Percentiles rank a stretch among this genome's conserved stretches.
These are phyloP conservation scores for Philonicus albiceps DNA, from an alignment of 2,888 invertebrate species.

Conservation along the genomic window DNA sequence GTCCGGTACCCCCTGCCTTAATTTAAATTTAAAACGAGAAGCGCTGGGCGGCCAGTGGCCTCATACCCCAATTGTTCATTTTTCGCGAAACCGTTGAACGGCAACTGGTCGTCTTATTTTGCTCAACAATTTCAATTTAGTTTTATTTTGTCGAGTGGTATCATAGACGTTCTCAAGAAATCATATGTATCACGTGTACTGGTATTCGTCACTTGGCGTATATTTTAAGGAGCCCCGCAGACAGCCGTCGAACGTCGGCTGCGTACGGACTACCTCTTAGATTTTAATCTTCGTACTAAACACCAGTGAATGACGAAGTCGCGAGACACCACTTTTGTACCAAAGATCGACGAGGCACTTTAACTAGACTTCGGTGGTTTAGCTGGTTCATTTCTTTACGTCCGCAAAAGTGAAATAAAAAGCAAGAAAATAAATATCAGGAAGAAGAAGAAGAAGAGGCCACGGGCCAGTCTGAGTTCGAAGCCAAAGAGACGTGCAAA, in stretches of 20 bases:
- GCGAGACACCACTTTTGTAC: background rate
- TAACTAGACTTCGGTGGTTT: background rate
- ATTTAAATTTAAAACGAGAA: background rate
- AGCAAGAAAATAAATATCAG: background rate
- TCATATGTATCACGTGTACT: background rate
- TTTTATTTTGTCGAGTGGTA: background rate
- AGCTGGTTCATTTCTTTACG: background rate
- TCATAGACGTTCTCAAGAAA: conserved; percentile 6
- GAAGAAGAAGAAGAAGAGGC: background rate
- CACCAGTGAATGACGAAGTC: background rate
- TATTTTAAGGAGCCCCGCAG: background rate
- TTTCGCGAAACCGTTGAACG: conserved; percentile 10
- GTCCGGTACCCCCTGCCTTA: conserved; percentile 9
- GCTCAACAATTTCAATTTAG: background rate
- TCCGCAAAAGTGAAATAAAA: background rate
- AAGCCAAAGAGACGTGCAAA: conserved; percentile 9
- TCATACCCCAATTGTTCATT: conserved; percentile 28
- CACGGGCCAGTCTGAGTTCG: background rate
- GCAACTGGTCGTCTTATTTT: background rate
- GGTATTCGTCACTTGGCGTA: background rate
- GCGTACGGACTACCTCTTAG: background rate
- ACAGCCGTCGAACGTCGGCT: background rate
- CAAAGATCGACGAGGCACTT: background rate
- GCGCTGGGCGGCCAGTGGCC: conserved; percentile 9
- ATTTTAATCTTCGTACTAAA: conserved; percentile 4